phyloP scores from a whole-genome alignment of 2,797 vertebrate species.

The Betta splendens region DNA sequence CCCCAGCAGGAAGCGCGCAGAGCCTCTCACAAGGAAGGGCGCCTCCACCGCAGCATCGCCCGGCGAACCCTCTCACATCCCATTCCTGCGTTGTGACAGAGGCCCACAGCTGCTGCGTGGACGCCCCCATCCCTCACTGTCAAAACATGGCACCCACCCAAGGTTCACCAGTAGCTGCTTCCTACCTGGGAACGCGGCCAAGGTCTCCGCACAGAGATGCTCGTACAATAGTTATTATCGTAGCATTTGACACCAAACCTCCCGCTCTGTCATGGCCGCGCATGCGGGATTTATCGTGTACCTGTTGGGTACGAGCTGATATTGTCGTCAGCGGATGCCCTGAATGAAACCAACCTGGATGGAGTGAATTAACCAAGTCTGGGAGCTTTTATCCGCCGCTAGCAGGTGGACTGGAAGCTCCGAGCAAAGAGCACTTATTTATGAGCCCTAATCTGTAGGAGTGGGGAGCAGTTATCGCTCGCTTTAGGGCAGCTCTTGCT shows the following conservation, averaged over 20 bases:
- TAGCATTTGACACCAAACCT: slow-evolving; percentile 55
- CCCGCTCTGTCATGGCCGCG: slow-evolving; percentile 34
- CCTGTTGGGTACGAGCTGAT: too few relatives aligned
- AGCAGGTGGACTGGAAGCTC: slow-evolving; percentile 27
- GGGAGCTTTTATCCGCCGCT: slow-evolving; percentile 18
- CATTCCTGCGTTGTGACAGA: slow-evolving; percentile 61
- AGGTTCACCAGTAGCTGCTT: slow-evolving; percentile 58
- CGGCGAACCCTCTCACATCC: slow-evolving; percentile 58
- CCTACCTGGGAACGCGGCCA: slow-evolving; percentile 58
- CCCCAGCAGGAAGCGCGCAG: slow-evolving; percentile 64
- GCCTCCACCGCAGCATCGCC: slow-evolving; percentile 43
- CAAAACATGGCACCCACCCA: slow-evolving; percentile 65
- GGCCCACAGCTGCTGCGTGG: slow-evolving; percentile 75
- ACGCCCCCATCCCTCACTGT: slow-evolving; percentile 70
- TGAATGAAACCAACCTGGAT: slow-evolving; percentile 4
- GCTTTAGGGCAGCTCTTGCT: slow-evolving; percentile 47
- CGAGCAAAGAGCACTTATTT: slow-evolving; percentile 68
- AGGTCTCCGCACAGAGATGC: slow-evolving; percentile 56
- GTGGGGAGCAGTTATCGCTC: slow-evolving; percentile 51
- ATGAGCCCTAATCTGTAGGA: slow-evolving; percentile 50
- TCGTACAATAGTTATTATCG: slow-evolving; percentile 59
- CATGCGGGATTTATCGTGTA: neutral
- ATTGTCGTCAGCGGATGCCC: neutral
- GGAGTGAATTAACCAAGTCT: slow-evolving; percentile 24
- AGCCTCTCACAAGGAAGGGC: slow-evolving; percentile 48